Evolutionary conservation across 1,140 invertebrate species (phyloP), one percentile per base, ranked within the genome.

Genomic region (Neodiprion virginianus): DNA sequence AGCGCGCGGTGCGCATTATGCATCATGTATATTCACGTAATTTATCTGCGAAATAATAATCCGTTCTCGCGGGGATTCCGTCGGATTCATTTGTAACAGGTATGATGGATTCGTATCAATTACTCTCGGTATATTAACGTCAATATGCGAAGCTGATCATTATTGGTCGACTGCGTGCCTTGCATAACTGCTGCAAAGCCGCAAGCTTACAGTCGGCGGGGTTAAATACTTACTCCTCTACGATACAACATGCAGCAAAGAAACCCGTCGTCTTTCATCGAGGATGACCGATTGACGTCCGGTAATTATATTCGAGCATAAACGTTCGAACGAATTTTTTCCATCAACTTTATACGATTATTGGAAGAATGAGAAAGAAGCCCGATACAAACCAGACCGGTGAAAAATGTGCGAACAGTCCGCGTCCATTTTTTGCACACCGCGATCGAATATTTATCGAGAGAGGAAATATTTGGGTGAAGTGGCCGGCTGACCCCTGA

Each of bases 71-170:
- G 53, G 53, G 53, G 53, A 61, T 61, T 61, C 53, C 53, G 53
- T 14, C 53, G 4, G n/a, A 61, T 61, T 61, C 53, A 61, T 61
- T 61, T 61, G 11, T 61, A 61, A 61, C 40, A 69, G 75, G 66
- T 71, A 76, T 76, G 75, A 76, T 76, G 75, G 75, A 76, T 76
- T 76, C 72, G 75, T 76, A 76, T 72, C 75, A 76, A 76, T 76
- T 76, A 73, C 75, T 76, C 75, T 76, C 65, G 75, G 75, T 73
- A 71, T 72, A 72, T 76, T 72, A 76, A 70, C 75, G 72, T 69
- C 71, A 21, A 47, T 66, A 65, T 72, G 8, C 53, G 53, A 61
- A 40, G 75, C 23, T 76, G 53, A 66, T 76, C 75, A 76, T 76
- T 76, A 76, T 73, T 68, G 71, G 69, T 73, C 68, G 71, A 69